Base-by-base conservation (phyloP, 1,140 invertebrate genomes). In the Artemia franciscana region DNA sequence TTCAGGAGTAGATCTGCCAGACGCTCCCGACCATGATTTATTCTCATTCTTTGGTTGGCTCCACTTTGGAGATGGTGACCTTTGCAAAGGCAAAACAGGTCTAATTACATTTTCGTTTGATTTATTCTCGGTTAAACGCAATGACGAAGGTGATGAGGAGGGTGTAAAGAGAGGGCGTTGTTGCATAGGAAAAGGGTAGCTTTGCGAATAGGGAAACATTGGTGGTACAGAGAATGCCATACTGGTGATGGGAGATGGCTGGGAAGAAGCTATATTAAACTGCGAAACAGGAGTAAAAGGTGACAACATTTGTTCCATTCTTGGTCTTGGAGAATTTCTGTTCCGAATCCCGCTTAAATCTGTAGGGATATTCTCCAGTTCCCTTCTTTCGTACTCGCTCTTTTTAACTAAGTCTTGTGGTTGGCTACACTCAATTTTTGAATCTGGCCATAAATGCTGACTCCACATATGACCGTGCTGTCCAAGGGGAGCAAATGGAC, bases 91-190 rank as follows among this genome's bases (percentile, higher is more conserved):
- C 39, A 51, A 15, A 51, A 18, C 12, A 1, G 39, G 39, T 51
- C 21, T 51, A 25, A 24, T 62, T 60, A 65, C 7, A 56, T 59
- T 57, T 63, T 26, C 24, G 63, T 61, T 61, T n/a, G 60, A 25
- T 18, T 57, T 60, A 24, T 27, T 58, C 64, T 63, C 63, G 24
- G 76, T 74, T 12, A 75, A 73, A 15, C 76, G 70, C 60, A 76
- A 72, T 69, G 79, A 76, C 3, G 79, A 78, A 18, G 78, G 78
- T 23, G 75, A 74, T 24, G 76, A 69, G 0, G 72, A 65, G 23
- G 69, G 69, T 15, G 69, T 67, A 63, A 69, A 68, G 2, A 63
- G 71, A 66, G 72, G 71, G 26, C 69, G 69, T 57, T 71, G 68
- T 28, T 73, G 72, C 64, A 75, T 75, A 64, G 73, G 71, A 18